These are phyloP conservation scores for Drosophila greeni DNA, from an alignment of 2,888 invertebrate genomes.

Conservation along the genomic window DNA sequence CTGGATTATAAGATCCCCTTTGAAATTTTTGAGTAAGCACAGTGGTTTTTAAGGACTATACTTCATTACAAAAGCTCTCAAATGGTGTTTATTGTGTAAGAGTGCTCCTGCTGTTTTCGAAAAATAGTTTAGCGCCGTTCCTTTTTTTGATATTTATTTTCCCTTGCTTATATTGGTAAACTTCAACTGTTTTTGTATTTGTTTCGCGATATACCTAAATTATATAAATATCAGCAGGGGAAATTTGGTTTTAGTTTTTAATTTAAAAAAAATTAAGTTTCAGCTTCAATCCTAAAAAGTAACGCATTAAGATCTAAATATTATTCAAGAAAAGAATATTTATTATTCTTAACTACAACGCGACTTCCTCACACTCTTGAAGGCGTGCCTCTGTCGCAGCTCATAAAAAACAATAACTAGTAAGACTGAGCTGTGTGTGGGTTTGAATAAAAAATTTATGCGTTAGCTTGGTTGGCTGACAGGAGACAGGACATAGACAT, in stretches of 20 bases:
- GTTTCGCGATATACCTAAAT: too few species aligned
- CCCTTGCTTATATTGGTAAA: too few species aligned
- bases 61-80: not conserved
- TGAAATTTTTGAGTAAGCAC: not conserved
- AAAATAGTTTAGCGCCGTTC: not conserved
- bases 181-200: too few species aligned
- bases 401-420: slow-evolving; percentile 71
- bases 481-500: slow-evolving; percentile 58
- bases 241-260: too few species aligned
- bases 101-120: not conserved
- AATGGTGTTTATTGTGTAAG: not conserved
- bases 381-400: slow-evolving; percentile 67
- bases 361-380: slow-evolving; percentile 5
- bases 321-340: too few species aligned
- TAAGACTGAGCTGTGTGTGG: slow-evolving; percentile 25
- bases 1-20: not conserved
- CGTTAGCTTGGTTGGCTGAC: slow-evolving; percentile 49
- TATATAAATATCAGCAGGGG: too few species aligned
- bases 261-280: too few species aligned
- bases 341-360: not conserved
- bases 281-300: too few species aligned
- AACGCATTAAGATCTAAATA: too few species aligned
- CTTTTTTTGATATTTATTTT: too few species aligned
- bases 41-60: not conserved
- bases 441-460: slow-evolving; percentile 69